Evolutionary conservation across 2,797 vertebrate genomes (phyloP), one percentile per base, ranked within the genome.

Genomic region (Poeciliopsis paucimaculata): DNA sequence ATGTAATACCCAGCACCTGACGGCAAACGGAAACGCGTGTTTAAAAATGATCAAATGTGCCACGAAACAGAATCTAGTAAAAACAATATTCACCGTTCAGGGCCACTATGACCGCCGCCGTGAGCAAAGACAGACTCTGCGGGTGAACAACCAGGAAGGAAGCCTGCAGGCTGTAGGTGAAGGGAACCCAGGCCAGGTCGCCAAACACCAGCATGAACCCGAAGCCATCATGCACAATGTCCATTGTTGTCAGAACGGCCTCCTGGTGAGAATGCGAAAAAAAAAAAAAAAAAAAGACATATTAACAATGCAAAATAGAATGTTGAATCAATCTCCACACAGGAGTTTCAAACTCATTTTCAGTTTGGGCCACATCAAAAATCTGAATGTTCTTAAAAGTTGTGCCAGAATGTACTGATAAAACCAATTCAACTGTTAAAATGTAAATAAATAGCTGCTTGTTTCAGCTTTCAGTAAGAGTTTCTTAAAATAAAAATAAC

Each of bases 191-290:
- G 16, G 95, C 94, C 77, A 98, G 89, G 91, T 98, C 96, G n/a
- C 97, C 97, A 5, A 98, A 98, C 4, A 94, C 97, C 92, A 98
- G 79, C 97, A 98, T 98, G 90, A 98, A 98, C 66, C 97, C 97
- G 77, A 98, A 98, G 4, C 97, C 97, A 0, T 98, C 97, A 0
- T 97, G 97, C 5, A 96, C 95, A 15, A 98, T 98, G 89, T 98
- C 97, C 97, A 98, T 98, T 72, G 97, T 97, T 46, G 96, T 98
- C 62, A 98, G 95, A 64, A 98, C 84, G 0, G 97, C 97, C 85
- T 98, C 97, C 97, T 98, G 93, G 77, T 75, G 62, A 36, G 9
- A 75, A 43, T 81, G 55, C 76, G 34, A 5, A 28, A 55, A 8
- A 55, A 10, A 73, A 47, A 49, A 5, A 31, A 8, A 72, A 47